Evolutionary conservation across 2,797 vertebrate genomes (phyloP).

Genomic region (Sebastolobus alascanus): DNA sequence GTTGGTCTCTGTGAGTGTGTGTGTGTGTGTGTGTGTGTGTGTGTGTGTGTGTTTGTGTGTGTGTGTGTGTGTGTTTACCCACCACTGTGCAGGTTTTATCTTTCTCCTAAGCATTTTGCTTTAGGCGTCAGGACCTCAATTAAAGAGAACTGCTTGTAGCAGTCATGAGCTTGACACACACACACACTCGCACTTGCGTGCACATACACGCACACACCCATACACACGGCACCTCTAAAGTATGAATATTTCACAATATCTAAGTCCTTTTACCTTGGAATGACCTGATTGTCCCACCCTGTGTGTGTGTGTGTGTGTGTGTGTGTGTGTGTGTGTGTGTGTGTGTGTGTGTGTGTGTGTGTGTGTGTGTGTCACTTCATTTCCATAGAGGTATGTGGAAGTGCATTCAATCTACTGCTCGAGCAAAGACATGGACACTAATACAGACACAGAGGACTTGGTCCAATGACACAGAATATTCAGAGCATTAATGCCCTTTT

Average conservation of each 20-base stretch:
- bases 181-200: slow-evolving; percentile 7
- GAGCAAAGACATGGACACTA: slow-evolving; percentile 78
- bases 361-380: too few relatives aligned
- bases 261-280: slow-evolving; percentile 84
- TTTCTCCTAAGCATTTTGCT: slow-evolving; percentile 74
- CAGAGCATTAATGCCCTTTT: slow-evolving; percentile 65
- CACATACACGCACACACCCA: slow-evolving; percentile 16
- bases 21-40: slow-evolving; percentile 28
- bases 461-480: slow-evolving; percentile 80
- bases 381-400: slow-evolving; percentile 85
- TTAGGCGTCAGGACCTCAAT: slow-evolving; percentile 79
- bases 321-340: too few relatives aligned
- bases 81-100: slow-evolving; percentile 74
- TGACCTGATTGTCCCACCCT: slow-evolving; percentile 80
- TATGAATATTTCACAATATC: slow-evolving; percentile 82
- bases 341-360: too few relatives aligned
- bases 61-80: slow-evolving; percentile 45
- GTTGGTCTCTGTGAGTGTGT: slow-evolving; percentile 37
- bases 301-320: slow-evolving; percentile 65
- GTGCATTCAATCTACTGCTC: slow-evolving; percentile 84
- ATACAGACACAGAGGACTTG: slow-evolving; percentile 77
- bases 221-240: slow-evolving; percentile 48
- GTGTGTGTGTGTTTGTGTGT: too few relatives aligned
- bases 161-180: slow-evolving; percentile 67
- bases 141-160: slow-evolving; percentile 76